Evolutionary conservation across 1,140 invertebrate species (phyloP).

Genomic region (Pachypeltis micranthus): DNA sequence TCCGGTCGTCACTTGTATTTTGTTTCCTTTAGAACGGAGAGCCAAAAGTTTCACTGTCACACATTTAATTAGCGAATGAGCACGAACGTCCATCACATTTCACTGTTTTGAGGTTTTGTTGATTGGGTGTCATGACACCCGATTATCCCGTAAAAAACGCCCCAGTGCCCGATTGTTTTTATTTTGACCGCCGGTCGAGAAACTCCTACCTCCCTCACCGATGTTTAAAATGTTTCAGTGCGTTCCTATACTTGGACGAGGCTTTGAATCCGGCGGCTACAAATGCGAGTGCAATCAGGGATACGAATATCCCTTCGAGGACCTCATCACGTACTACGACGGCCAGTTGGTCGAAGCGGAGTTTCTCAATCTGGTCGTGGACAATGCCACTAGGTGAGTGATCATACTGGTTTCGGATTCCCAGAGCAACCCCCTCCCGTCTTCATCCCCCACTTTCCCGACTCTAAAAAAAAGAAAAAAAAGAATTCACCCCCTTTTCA

Average conservation of each 20-base stretch:
- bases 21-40: slow-evolving; percentile 11
- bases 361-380: slow-evolving; percentile 70
- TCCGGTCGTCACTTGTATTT: slow-evolving; percentile 12
- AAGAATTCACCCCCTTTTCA: no score
- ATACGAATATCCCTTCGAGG: slow-evolving; percentile 94
- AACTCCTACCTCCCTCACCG: not conserved
- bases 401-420: slow-evolving; percentile 19
- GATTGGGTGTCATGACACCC: slow-evolving; percentile 14
- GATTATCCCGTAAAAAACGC: not conserved
- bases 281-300: slow-evolving; percentile 97
- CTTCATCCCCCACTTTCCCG: not conserved
- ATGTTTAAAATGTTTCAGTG: slow-evolving; percentile 51
- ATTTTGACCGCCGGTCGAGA: not conserved
- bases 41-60: slow-evolving; percentile 13
- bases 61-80: slow-evolving; percentile 1
- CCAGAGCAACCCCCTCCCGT: slow-evolving; percentile 13
- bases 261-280: slow-evolving; percentile 87
- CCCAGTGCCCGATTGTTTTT: slow-evolving; percentile 10
- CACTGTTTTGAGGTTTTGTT: slow-evolving; percentile 12
- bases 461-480: no score
- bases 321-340: slow-evolving; percentile 87
- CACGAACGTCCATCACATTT: slow-evolving; percentile 18
- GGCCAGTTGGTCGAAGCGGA: slow-evolving; percentile 92
- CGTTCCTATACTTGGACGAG: slow-evolving; percentile 80
- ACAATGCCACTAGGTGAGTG: slow-evolving; percentile 56